Percentiles rank a stretch among this genome's conserved stretches.
phyloP scores from a whole-genome alignment of 2,797 vertebrate genomes.

The Zalophus californianus region DNA sequence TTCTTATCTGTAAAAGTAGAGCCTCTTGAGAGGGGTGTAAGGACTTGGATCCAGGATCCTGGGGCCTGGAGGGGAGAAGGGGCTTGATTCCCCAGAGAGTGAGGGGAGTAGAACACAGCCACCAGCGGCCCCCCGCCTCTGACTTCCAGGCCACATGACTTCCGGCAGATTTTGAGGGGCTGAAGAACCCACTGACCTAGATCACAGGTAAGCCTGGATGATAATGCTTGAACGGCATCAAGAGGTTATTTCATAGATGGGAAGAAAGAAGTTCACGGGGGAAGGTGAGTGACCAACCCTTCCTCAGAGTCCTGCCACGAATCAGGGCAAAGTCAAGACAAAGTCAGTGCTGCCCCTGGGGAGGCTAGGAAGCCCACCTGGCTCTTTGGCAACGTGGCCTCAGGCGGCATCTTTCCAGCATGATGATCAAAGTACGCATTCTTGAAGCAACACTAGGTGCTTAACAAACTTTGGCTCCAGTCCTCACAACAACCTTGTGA shows the following conservation, averaged over 20 bases:
- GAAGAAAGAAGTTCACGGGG: background rate
- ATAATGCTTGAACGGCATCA: background rate
- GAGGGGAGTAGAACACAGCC: too few species aligned
- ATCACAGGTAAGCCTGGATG: background rate
- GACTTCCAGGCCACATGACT: background rate
- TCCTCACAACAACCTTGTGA: background rate
- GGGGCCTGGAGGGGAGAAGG: too few species aligned
- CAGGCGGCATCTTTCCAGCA: background rate
- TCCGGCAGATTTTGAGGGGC: background rate
- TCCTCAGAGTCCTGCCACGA: too few species aligned
- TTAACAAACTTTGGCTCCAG: background rate
- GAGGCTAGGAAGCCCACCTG: background rate
- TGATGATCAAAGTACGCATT: background rate
- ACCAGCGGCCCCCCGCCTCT: too few species aligned
- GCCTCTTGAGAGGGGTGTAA: background rate
- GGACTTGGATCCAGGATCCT: background rate
- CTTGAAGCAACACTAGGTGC: background rate
- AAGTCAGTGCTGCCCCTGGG: background rate
- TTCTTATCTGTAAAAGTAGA: slow-evolving; percentile 1
- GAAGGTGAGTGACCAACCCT: background rate
- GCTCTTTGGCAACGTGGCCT: background rate
- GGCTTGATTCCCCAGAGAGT: background rate
- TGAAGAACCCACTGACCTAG: background rate
- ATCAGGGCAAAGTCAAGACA: background rate
- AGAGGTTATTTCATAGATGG: background rate